A percentile compares a stretch with the other conserved stretches of the same genome.
phyloP scores from a whole-genome alignment of 2,113 vertebrate species.

The Brachyhypopomus occidentalis region DNA sequence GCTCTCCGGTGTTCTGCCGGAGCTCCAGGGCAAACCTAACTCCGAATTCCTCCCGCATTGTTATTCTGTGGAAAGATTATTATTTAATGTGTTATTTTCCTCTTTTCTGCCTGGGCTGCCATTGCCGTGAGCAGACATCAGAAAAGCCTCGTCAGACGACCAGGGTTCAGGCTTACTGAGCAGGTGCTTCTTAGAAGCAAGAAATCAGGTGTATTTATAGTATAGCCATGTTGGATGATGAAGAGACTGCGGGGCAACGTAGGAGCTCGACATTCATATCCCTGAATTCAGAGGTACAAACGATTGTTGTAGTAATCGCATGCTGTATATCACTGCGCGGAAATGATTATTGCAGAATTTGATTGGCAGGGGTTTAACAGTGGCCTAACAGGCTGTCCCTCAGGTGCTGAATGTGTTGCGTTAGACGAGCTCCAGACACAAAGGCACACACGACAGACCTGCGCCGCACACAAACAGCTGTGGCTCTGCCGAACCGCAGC shows the following conservation, averaged over 20 bases:
- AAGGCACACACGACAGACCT: too few species aligned
- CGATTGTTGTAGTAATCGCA: slow-evolving; percentile 34
- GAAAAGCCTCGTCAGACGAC: not conserved
- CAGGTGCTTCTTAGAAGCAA: too few species aligned
- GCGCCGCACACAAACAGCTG: too few species aligned
- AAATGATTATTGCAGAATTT: slow-evolving; percentile 3
- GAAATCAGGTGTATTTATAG: slow-evolving; percentile 7
- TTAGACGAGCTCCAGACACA: too few species aligned
- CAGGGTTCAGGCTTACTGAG: not conserved
- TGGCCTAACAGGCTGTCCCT: not conserved
- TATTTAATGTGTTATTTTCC: slow-evolving; percentile 22
- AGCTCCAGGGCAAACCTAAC: slow-evolving; percentile 19
- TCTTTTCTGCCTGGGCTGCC: not conserved
- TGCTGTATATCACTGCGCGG: not conserved
- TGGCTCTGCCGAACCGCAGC: too few species aligned
- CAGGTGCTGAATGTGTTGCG: too few species aligned
- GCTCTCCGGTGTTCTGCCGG: slow-evolving; percentile 3
- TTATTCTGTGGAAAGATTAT: slow-evolving; percentile 17
- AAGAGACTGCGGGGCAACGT: not conserved
- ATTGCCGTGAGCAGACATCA: slow-evolving; percentile 16
- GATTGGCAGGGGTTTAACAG: slow-evolving; percentile 20
- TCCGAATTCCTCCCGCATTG: not conserved
- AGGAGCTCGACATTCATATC: not conserved
- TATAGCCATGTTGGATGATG: not conserved
- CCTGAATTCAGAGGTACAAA: not conserved